Conservation (phyloP, 1,140 invertebrate species). For the Euura saliciscinereae region DNA sequence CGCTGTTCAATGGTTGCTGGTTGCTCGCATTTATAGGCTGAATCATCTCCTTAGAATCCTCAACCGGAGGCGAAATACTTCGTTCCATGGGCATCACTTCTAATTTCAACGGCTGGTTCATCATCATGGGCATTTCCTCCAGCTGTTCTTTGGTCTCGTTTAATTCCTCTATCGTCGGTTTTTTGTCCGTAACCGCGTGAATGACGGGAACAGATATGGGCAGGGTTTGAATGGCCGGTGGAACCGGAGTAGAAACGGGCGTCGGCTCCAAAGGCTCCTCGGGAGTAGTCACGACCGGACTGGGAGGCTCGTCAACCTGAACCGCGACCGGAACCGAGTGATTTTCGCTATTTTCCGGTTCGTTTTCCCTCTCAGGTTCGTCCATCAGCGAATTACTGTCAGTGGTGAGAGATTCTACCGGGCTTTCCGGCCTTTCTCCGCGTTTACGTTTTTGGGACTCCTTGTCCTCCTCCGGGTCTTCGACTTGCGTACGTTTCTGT, state of each 20-base stretch:
- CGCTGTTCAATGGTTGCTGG: conserved; percentile 35
- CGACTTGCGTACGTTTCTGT: conserved; percentile 72
- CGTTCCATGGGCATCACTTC: conserved; percentile 47
- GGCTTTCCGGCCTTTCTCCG: conserved; percentile 69
- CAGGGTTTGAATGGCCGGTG: conserved; percentile 39
- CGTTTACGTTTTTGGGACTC: conserved; percentile 77
- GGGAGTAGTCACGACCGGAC: conserved; percentile 42
- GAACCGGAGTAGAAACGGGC: conserved; percentile 6
- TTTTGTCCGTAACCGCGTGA: conserved; percentile 48
- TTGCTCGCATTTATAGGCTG: conserved; percentile 18
- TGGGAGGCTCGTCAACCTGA: conserved; percentile 41
- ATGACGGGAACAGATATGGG: conserved; percentile 57
- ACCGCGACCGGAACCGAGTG: conserved; percentile 62
- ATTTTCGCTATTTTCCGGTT: conserved; percentile 61
- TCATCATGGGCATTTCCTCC: conserved; percentile 38
- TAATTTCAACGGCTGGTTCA: conserved; percentile 49
- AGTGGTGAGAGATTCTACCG: conserved; percentile 79
- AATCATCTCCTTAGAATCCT: conserved; percentile 21
- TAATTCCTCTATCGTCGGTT: conserved; percentile 40
- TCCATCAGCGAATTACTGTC: conserved; percentile 81
- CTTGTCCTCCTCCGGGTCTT: conserved; percentile 68
- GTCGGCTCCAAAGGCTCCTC: conserved; percentile 57
- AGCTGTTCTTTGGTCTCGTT: conserved; percentile 45
- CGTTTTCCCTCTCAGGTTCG: conserved; percentile 67
- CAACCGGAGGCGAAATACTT: conserved; percentile 35